Evolutionary conservation across 2,888 invertebrate genomes (phyloP), one percentile per base, ranked within the genome.

Genomic region (Protophormia terraenovae): DNA sequence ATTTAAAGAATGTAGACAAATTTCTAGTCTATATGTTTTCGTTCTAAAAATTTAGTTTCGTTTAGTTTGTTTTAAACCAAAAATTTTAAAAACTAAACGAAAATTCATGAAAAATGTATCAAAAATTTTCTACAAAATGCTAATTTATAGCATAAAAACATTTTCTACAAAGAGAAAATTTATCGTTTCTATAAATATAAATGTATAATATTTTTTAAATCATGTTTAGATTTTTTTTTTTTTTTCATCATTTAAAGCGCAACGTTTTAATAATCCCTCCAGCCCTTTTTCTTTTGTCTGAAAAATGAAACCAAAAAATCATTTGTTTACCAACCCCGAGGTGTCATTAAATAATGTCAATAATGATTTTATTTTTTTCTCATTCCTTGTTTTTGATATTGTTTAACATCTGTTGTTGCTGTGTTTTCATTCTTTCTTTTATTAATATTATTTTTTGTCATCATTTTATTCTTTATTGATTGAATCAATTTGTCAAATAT

Each of bases 401-500:
- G 1, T 24, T 58, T 24, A 85, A 60, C 85, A 85, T 78, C 79
- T 85, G 84, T 67, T 81, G 53, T 66, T 50, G 24, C 80, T 64
- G 53, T 10, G 45, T 14, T 75, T 69, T n/a, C n/a, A n/a, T 38
- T 53, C 7, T 41, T 32, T 16, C 45, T 24, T 45, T 66, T 45
- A 55, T 73, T 50, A 38, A 35, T 73, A 58, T 73, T 32, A 0
- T 24, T 58, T 32, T 35, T 58, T 47, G 2, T 64, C 27, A 14
- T 1, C 22, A 16, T 76, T 73, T 82, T 60, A 60, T 69, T 62
- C 64, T 87, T 88, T 89, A 89, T 89, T 90, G 89, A 89, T 89
- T 88, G 87, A 89, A 89, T 89, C 89, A 89, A 89, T 89, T 89
- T 87, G 87, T 83, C 77, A 79, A 81, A 86, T 88, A 89, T 88